Evolutionary conservation across 2,888 invertebrate genomes (phyloP), one percentile per base, ranked within the genome.

Genomic region (Siphlonurus alternatus): DNA sequence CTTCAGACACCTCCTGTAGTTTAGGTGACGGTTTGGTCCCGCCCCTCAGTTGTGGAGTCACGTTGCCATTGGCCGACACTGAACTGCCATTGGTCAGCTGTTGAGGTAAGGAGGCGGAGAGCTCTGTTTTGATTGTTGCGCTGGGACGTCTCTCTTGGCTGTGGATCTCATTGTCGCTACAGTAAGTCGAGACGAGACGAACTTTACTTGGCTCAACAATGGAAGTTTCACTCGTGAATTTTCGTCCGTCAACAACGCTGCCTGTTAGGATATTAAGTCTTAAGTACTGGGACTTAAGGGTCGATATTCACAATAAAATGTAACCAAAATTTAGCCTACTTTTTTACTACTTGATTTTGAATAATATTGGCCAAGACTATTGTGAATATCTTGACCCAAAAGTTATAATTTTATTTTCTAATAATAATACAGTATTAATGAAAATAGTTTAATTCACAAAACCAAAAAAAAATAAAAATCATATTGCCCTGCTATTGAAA

Each of bases 81-180:
- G 38, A 38, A 15, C 15, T 38, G 38, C 38, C 15, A 15, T 38
- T 38, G 15, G 38, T 38, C 15, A 38, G n/a, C n/a, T n/a, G n/a
- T n/a, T n/a, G n/a, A n/a, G n/a, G n/a, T n/a, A n/a, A n/a, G n/a
- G n/a, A n/a, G n/a, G 53, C 10, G 10, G 53, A 51, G 53, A 51
- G 53, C n/a, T n/a, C n/a, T 10, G 53, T 15, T 51, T n/a, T 10
- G 10, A 51, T 51, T 51, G 53, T 10, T 51, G 10, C 53, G 10
- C 53, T n/a, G n/a, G 53, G 53, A 10, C n/a, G 10, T 15, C 10
- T n/a, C 68, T 83, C 83, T 0, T 82, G 80, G 0, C 82, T 81
- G 71, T 83, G 83, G 59, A 83, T 83, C 72, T 83, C 83, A 70
- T 83, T 78, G 71, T 83, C 83, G 69, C 82, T 82, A 66, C 83